These are phyloP conservation scores for Nasonovia ribisnigri DNA, from an alignment of 2,888 invertebrate species.

Conservation along the genomic window DNA sequence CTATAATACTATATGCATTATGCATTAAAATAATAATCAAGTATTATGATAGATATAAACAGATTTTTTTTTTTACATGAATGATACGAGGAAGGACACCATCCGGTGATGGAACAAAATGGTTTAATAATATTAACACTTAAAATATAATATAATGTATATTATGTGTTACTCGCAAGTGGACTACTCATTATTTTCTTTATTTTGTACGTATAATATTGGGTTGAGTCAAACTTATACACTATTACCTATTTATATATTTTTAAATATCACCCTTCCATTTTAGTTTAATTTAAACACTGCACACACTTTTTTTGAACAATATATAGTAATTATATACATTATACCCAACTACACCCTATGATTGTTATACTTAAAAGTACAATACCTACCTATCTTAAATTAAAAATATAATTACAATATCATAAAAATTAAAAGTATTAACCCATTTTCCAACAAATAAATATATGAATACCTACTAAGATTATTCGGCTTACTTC, in stretches of 20 bases:
- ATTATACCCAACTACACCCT: background rate
- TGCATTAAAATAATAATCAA: too few relatives aligned
- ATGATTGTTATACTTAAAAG: background rate
- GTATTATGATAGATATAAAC: too few relatives aligned
- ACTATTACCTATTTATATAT: background rate
- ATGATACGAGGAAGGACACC: too few relatives aligned
- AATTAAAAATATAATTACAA: background rate
- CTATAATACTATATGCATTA: too few relatives aligned
- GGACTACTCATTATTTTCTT: background rate
- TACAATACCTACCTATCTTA: background rate
- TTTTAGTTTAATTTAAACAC: background rate
- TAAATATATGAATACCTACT: background rate
- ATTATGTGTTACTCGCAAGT: background rate
- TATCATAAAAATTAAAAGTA: background rate
- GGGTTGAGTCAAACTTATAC: too few relatives aligned
- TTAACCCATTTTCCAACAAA: background rate
- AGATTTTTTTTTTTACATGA: too few relatives aligned
- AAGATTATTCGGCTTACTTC: background rate
- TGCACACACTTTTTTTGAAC: background rate
- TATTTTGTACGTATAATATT: background rate
- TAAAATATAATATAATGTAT: background rate
- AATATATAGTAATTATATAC: too few relatives aligned
- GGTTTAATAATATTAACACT: background rate
- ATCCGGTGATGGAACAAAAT: too few relatives aligned
- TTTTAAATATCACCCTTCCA: background rate